Base-by-base conservation (phyloP, 2,113 vertebrate species). In the Grammomys dolichurus region DNA sequence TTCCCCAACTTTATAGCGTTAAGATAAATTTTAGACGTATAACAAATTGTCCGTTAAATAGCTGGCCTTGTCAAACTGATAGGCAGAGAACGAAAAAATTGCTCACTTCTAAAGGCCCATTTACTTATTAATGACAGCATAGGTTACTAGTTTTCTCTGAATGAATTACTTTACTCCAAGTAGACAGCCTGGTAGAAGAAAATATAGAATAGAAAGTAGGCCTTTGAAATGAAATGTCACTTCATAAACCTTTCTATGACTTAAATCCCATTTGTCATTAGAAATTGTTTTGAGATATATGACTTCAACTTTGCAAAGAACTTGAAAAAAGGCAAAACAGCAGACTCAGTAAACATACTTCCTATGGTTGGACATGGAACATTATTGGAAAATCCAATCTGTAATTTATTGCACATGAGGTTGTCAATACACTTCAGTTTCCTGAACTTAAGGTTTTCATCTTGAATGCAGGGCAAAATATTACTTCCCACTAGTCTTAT, bases 1-100 rank as follows among this genome's bases (percentile, higher is more conserved):
- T 96, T 94, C 93, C 70, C n/a, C 4, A 95, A 93, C 70, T 94
- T 94, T 96, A 97, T 87, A 84, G 31, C 51, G 46, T 87, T 97
- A 97, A 93, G 84, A 97, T 93, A 88, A 96, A 97, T 98, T 97
- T 97, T 95, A 96, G 91, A 93, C 88, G 28, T 81, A 89, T 96
- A 95, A 95, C 80, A 96, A 95, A 97, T 96, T 95, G 36, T 58
- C 84, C 0, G 0, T 95, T 96, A 95, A 95, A 94, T 86, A 94
- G 56, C 80, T 96, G 91, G 91, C 91, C 91, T 96, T 97, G 70
- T 96, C 96, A 95, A 93, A 94, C 43, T 92, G 94, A 97, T 92
- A 93, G 94, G 69, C 75, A 96, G 73, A 22, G 91, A 88, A 72
- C 40, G 40, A 69, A 91, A 93, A 96, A 90, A 94, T 31, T 93